A percentile compares a stretch with the other conserved stretches of the same genome.
Conservation (phyloP, 2,797 vertebrate genomes). For the Aplochiton taeniatus region DNA sequence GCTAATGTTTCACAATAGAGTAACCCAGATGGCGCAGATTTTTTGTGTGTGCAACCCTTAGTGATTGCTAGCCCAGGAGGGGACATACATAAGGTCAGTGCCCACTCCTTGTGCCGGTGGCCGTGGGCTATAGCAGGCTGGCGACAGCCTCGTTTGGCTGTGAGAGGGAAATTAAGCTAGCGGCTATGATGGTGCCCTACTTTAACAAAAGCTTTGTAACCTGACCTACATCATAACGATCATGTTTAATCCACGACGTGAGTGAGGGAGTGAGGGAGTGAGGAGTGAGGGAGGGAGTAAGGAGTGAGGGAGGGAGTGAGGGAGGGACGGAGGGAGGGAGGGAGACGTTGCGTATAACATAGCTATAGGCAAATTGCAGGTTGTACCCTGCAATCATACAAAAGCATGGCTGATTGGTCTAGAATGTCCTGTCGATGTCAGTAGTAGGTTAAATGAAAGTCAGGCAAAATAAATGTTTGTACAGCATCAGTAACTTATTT, state of each 20-base stretch:
- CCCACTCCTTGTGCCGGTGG: constrained; percentile 34
- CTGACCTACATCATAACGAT: constrained; percentile 66
- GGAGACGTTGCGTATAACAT: constrained; percentile 11
- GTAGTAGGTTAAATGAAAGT: no score
- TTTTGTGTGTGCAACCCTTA: constrained; percentile 32
- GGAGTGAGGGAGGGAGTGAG: constrained; percentile 14
- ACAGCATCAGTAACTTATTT: no score
- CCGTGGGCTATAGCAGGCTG: constrained; percentile 49
- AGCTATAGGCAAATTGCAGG: constrained; percentile 27
- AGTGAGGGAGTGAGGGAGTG: constrained; percentile 20
- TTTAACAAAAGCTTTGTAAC: constrained; percentile 62
- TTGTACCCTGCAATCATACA: constrained; percentile 15
- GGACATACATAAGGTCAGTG: constrained; percentile 51
- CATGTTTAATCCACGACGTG: constrained; percentile 57
- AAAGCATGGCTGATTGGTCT: no score
- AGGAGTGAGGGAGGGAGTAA: constrained; percentile 10
- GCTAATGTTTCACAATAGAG: no score
- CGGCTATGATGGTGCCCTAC: constrained; percentile 68
- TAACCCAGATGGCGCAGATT: no score
- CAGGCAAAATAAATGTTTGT: no score
- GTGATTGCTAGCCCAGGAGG: constrained; percentile 15
- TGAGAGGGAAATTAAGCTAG: constrained; percentile 15
- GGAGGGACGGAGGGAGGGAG: constrained; percentile 1
- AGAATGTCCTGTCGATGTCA: no score
- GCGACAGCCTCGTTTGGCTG: constrained; percentile 26